Evolutionary conservation across 2,113 vertebrate genomes (phyloP).

Genomic region (Lathamus discolor): DNA sequence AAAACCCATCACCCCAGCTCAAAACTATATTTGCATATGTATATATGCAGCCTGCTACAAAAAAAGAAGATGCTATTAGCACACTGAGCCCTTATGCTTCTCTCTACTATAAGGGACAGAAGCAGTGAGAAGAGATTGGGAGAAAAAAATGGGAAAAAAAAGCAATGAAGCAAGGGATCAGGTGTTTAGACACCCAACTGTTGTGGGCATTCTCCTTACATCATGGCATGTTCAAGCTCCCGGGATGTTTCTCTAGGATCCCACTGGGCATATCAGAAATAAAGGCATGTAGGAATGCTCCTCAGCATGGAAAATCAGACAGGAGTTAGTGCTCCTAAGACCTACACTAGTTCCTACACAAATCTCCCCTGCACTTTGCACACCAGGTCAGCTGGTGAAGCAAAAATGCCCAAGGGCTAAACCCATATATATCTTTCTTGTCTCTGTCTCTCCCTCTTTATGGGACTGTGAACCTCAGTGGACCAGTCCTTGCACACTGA

Average conservation of each 20-base stretch:
- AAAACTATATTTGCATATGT: constrained; percentile 1
- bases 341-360: neutral
- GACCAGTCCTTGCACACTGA: neutral
- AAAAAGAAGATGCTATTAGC: neutral
- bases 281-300: neutral
- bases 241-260: neutral
- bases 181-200: rapidly evolving
- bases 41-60: neutral
- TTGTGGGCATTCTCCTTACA: neutral
- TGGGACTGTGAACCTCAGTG: neutral
- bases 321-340: neutral
- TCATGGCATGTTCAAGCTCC: neutral
- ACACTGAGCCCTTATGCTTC: neutral
- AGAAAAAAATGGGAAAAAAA: neutral
- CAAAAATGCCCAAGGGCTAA: neutral
- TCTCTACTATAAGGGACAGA: neutral
- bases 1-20: constrained; percentile 6
- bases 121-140: neutral
- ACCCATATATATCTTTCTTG: neutral
- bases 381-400: neutral
- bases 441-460: neutral
- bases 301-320: neutral
- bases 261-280: neutral
- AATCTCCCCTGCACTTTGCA: neutral
- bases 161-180: neutral